Evolutionary conservation across 2,113 vertebrate species (phyloP), one percentile per base, ranked within the genome.

Genomic region (Emydura subglobosa): DNA sequence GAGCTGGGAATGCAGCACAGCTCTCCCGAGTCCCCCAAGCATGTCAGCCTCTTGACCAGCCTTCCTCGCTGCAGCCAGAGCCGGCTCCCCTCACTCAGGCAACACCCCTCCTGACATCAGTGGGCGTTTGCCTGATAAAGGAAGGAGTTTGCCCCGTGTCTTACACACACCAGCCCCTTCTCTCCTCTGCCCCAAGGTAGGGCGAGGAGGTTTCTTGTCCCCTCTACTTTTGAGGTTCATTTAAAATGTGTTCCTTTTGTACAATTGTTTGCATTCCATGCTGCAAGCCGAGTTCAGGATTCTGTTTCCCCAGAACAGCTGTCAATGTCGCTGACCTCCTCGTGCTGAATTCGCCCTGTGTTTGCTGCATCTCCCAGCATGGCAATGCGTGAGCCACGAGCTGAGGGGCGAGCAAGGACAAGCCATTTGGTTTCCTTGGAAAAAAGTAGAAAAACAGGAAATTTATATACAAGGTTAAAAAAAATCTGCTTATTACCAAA

Each of bases 321-420:
- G 7, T 39, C 53, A 61, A 49, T 6, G 0, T 54, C 47, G 57
- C 86, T 24, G 59, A 39, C 34, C 61, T 51, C 54, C 42, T 0
- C 4, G 0, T 0, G 0, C 2, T 0, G 7, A 6, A 1, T 0
- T 31, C 0, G 2, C 49, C 44, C 76, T 1, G 0, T 1, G 5
- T 2, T 11, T 1, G 42, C 12, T 87, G 34, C 68, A 57, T 47
- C 65, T 79, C 39, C 84, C 51, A 22, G 21, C 1, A 0, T 51
- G 80, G 88, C 88, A 79, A 1, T 5, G 2, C 34, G 68, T 55
- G 54, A n/a, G 31, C 31, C 86, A 59, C 87, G 84, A 95, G 85
- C 82, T 81, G 79, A 50, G 93, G 53, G 76, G 68, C 85, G 92
- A 81, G 81, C 61, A 82, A 87, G 95, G 89, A 97, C 83, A 93